Base-by-base conservation (phyloP, 2,888 invertebrate genomes). In the Leptinotarsa peninsularis region DNA sequence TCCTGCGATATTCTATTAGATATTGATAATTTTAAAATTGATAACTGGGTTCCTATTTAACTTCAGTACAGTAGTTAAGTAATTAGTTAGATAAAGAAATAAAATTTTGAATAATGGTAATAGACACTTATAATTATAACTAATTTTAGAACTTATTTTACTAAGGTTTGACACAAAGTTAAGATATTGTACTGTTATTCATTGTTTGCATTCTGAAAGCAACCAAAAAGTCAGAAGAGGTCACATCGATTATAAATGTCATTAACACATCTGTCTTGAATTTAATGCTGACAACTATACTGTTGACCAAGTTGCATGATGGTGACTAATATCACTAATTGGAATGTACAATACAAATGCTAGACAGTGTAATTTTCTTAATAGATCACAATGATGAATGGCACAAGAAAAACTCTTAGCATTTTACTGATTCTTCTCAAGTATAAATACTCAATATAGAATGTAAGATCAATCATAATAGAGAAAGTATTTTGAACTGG, bases 241-340 rank as follows among this genome's bases (percentile, higher is more conserved):
- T 69, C 69, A 56, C 14, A 69, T 69, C 18, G 18, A 69, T 69
- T 18, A 69, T 68, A 54, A 68, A 68, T 68, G 33, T 27, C 52
- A 69, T 69, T 27, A 54, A 33, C 33, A 56, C 69, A 69, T 54
- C 27, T 69, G 69, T 69, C 56, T 69, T n/a, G 56, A 69, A 69
- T 69, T 56, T 52, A 69, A 69, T 56, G 56, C 56, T 56, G 56
- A 56, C 54, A 54, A 69, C 10, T 43, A 43, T 43, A 43, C 43
- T 43, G 18, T 49, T 49, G 58, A 23, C 21, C 49, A 63, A 63
- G 43, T 33, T 63, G 63, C 33, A 58, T 14, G 13, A 50, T 43
- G n/a, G 21, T 49, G 43, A 60, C 56, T 70, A 60, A 70, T 18
- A 54, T n/a, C 23, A 50, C n/a, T 43, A 63, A 63, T 63, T 63